A percentile compares a stretch with the other conserved stretches of the same genome.
Evolutionary conservation across 2,888 invertebrate genomes (phyloP).

Genomic region (Rhimphoctona megacephalus): DNA sequence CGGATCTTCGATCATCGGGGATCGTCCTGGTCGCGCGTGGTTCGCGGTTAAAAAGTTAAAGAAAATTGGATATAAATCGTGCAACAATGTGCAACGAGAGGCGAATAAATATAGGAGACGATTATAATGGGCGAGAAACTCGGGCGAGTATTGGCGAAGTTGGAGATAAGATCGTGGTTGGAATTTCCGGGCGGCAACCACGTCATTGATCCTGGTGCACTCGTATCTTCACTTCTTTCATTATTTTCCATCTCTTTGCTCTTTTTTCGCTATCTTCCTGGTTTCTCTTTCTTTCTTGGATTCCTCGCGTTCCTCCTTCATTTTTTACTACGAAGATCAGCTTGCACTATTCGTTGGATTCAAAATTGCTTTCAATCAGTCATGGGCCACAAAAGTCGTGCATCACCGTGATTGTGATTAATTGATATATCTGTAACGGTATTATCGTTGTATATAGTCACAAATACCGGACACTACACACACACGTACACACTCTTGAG

Average conservation of each 20-base stretch:
- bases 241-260: conserved; percentile 22
- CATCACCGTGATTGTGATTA: conserved; percentile 44
- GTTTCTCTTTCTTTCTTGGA: conserved; percentile 1
- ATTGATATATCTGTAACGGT: conserved; percentile 63
- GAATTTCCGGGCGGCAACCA: conserved; percentile 76
- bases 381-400: conserved; percentile 57
- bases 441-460: conserved; percentile 12
- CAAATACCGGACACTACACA: neutral
- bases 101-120: conserved; percentile 23
- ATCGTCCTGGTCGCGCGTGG: conserved; percentile 72
- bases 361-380: conserved; percentile 57
- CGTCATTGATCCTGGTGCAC: conserved; percentile 59
- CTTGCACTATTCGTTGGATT: neutral
- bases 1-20: conserved; percentile 67
- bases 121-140: conserved; percentile 47
- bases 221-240: conserved; percentile 39
- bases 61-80: conserved; percentile 1
- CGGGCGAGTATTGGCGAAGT: conserved; percentile 46
- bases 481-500: neutral
- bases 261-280: neutral
- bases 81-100: conserved; percentile 43
- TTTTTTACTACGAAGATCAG: neutral
- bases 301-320: neutral
- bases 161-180: conserved; percentile 74
- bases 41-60: conserved; percentile 23